Base-by-base conservation (phyloP, 2,113 vertebrate genomes). In the Crotophaga sulcirostris region DNA sequence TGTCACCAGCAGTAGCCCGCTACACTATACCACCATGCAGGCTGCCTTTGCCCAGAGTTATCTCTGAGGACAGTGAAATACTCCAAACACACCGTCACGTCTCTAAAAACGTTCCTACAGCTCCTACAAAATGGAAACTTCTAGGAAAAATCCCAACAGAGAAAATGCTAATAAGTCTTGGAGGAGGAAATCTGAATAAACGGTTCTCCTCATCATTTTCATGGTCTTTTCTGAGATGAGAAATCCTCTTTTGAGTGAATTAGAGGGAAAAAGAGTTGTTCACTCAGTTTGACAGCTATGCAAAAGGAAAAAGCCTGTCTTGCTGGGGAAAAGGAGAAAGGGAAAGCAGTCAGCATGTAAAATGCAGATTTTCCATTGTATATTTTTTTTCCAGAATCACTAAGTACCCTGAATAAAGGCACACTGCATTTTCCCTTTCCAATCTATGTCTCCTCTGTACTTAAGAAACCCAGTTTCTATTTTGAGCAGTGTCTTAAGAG, bases 1-100 rank as follows among this genome's bases (percentile, higher is more conserved):
- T 55, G 58, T 60, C 2, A 1, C 28, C 31, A 25, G 13, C 44
- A 12, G n/a, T 24, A 81, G 62, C n/a, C 49, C 0, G 1, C 56
- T 64, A 10, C 10, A 23, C 45, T 19, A 28, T 23, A 54, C 6
- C 36, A 36, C 14, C 24, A 6, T 9, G 9, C 73, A 73, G 44
- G 19, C 26, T 74, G 47, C 81, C 19, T 89, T 49, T 87, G 51
- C 69, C 38, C 54, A 16, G 42, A 62, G 44, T 21, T 56, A 33
- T 33, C 62, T 66, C 45, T 45, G 60, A 77, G 54, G 40, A 42
- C 24, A 58, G 42, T 24, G n/a, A 58, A 36, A 13, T 5, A 78
- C 38, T 49, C 31, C 52, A 64, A 83, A 59, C 44, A 60, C 36
- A 62, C 49, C 26, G 28, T 25, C 7, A 1, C 25, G 58, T 44